These are phyloP conservation scores for Odontocerum albicorne DNA, from an alignment of 2,888 invertebrate species.

Conservation along the genomic window DNA sequence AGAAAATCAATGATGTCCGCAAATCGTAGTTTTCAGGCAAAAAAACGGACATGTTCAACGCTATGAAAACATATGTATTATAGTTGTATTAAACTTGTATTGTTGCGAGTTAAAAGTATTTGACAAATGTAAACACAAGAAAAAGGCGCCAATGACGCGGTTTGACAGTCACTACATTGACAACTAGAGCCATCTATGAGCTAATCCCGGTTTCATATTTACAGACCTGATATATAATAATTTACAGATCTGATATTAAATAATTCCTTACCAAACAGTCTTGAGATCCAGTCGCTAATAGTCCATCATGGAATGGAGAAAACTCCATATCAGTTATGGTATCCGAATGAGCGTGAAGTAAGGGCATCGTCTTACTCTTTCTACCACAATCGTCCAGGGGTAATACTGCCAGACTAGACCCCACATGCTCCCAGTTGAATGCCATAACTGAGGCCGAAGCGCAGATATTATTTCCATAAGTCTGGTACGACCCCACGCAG, in stretches of 20 bases:
- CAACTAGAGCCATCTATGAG: too few relatives aligned
- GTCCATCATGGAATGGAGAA: conserved; percentile 92
- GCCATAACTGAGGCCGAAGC: conserved; percentile 93
- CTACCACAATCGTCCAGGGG: conserved; percentile 87
- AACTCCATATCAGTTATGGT: conserved; percentile 95
- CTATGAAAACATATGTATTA: too few relatives aligned
- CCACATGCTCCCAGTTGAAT: conserved; percentile 92
- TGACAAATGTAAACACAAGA: too few relatives aligned
- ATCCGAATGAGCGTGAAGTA: conserved; percentile 84
- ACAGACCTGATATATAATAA: background rate
- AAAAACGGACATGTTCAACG: too few relatives aligned
- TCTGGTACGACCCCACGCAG: conserved; percentile 89
- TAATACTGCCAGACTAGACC: conserved; percentile 87
- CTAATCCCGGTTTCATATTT: too few relatives aligned
- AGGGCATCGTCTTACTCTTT: conserved; percentile 84
- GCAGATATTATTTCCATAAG: conserved; percentile 93
- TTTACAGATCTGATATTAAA: background rate
- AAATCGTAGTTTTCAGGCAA: too few relatives aligned
- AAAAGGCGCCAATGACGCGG: too few relatives aligned
- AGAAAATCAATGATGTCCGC: too few relatives aligned
- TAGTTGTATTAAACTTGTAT: too few relatives aligned
- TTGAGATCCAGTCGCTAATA: conserved; percentile 88
- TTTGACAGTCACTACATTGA: too few relatives aligned
- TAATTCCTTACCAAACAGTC: conserved; percentile 69
- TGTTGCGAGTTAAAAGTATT: too few relatives aligned